Percentiles rank a stretch among this genome's conserved stretches.
phyloP scores from a whole-genome alignment of 2,888 invertebrate genomes.

The Myopa tessellatipennis region DNA sequence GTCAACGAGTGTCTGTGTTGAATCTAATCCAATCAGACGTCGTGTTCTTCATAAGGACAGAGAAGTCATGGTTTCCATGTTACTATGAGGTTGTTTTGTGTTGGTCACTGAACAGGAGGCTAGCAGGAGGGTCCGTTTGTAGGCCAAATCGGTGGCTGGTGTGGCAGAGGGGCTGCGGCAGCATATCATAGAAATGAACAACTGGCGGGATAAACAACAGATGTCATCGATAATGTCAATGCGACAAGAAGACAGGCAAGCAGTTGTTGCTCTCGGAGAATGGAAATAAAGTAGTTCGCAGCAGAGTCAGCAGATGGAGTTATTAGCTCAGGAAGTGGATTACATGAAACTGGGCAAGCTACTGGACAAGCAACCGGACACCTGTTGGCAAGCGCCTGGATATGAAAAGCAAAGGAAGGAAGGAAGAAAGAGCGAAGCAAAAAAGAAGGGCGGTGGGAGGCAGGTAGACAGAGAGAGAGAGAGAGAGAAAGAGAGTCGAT shows the following conservation, averaged over 20 bases:
- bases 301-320: neutral
- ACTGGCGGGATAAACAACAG: constrained; percentile 13
- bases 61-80: too few species aligned
- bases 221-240: constrained; percentile 10
- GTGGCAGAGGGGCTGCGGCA: neutral
- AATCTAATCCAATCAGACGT: too few species aligned
- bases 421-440: too few species aligned
- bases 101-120: constrained; percentile 6
- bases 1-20: neutral
- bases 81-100: too few species aligned
- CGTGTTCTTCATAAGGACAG: too few species aligned
- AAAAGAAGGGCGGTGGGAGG: too few species aligned
- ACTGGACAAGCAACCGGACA: constrained; percentile 8
- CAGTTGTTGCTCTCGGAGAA: neutral
- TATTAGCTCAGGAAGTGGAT: neutral
- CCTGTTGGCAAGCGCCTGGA: neutral
- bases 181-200: constrained; percentile 16
- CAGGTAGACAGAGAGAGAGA: too few species aligned
- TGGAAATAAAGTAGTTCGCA: constrained; percentile 14
- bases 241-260: neutral
- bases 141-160: neutral
- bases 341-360: neutral
- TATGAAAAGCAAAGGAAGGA: too few species aligned
- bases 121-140: neutral
- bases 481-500: neutral